Evolutionary conservation across 2,888 invertebrate genomes (phyloP).

Genomic region (Xestia xanthographa): DNA sequence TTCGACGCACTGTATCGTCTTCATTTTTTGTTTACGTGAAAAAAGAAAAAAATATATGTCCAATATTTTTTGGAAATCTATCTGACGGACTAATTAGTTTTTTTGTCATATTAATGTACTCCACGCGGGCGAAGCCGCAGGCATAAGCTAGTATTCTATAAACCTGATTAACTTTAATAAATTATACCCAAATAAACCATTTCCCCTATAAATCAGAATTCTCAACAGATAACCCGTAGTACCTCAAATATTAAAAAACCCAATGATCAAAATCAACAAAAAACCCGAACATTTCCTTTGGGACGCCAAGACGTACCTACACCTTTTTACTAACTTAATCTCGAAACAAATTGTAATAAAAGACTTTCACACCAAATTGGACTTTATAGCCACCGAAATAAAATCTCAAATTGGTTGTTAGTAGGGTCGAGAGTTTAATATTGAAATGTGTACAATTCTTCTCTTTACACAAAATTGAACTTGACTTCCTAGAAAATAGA

Average conservation of each 20-base stretch:
- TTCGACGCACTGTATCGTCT: too few relatives aligned
- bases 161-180: neutral
- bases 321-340: constrained; percentile 48
- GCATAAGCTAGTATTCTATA: too few relatives aligned
- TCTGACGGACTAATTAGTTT: too few relatives aligned
- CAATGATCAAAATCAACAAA: constrained; percentile 39
- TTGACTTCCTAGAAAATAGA: neutral
- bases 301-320: constrained; percentile 23
- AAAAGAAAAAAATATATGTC: too few relatives aligned
- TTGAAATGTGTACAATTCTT: neutral
- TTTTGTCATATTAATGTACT: too few relatives aligned
- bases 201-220: constrained; percentile 18
- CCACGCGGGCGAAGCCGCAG: too few relatives aligned
- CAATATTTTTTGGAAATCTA: too few relatives aligned
- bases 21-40: too few relatives aligned
- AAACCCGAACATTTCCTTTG: constrained; percentile 40
- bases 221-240: constrained; percentile 6
- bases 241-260: constrained; percentile 43
- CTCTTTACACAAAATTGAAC: neutral
- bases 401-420: constrained; percentile 29
- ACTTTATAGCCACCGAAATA: constrained; percentile 6
- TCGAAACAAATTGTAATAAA: constrained; percentile 40
- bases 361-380: constrained; percentile 18
- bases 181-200: constrained; percentile 7
- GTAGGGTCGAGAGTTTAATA: neutral